Percentiles rank a stretch among this genome's conserved stretches.
These are phyloP conservation scores for Lasioglossum calceatum DNA, from an alignment of 2,888 invertebrate genomes.

Conservation along the genomic window DNA sequence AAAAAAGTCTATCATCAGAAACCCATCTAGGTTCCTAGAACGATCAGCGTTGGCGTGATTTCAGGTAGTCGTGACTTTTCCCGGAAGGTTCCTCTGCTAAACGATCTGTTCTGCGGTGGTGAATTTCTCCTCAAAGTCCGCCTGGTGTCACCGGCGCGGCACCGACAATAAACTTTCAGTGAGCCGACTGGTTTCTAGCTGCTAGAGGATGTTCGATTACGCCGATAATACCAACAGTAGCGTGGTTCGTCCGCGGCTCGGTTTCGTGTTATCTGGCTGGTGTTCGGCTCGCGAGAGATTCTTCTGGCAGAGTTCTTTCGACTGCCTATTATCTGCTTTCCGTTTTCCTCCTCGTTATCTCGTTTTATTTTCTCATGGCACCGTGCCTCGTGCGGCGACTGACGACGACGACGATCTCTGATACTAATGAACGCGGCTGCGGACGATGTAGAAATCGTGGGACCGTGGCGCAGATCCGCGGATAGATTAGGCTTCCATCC, in stretches of 20 bases:
- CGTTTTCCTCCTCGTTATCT: conserved; percentile 61
- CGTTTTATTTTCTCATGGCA: conserved; percentile 65
- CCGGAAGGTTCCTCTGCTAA: neutral
- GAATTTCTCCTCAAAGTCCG: neutral
- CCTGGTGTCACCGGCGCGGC: neutral
- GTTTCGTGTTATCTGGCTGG: conserved; percentile 38
- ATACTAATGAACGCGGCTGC: conserved; percentile 55
- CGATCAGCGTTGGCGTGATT: neutral
- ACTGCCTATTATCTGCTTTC: conserved; percentile 54
- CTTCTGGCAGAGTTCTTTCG: conserved; percentile 26
- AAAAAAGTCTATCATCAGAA: neutral
- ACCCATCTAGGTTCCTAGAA: conserved; percentile 1
- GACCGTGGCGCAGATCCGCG: conserved; percentile 58
- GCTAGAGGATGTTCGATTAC: conserved; percentile 31
- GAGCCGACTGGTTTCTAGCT: neutral
- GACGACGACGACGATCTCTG: conserved; percentile 45
- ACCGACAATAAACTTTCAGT: conserved; percentile 4
- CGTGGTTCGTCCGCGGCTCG: neutral
- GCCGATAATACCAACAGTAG: conserved; percentile 12
- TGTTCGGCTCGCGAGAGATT: neutral
- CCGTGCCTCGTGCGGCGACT: conserved; percentile 39
- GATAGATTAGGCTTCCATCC: conserved; percentile 56
- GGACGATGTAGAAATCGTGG: conserved; percentile 65
- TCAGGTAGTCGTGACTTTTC: neutral
- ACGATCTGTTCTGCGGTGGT: neutral